These are phyloP conservation scores for Menura novaehollandiae DNA, from an alignment of 2,113 vertebrate species.

Conservation along the genomic window DNA sequence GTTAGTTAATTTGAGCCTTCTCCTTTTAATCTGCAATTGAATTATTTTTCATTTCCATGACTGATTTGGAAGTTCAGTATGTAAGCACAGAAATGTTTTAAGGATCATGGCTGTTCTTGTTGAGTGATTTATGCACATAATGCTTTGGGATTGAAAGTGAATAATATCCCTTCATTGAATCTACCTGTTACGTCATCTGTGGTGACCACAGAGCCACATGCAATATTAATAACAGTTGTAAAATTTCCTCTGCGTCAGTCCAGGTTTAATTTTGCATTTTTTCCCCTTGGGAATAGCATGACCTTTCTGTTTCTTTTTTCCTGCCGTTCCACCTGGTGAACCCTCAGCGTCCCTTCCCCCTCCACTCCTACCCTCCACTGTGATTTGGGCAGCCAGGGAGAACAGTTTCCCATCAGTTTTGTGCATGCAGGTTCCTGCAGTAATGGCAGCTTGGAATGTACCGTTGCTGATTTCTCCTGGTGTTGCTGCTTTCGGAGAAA, in stretches of 20 bases:
- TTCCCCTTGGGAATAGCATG: constrained; percentile 66
- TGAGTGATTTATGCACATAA: background rate
- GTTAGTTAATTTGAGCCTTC: background rate
- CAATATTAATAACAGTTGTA: background rate
- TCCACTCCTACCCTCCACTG: constrained; percentile 82
- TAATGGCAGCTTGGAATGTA: constrained; percentile 29
- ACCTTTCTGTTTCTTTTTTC: constrained; percentile 67
- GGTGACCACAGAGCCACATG: background rate
- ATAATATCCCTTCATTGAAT: background rate
- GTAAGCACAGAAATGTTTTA: background rate
- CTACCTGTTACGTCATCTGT: background rate
- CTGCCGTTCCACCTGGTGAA: constrained; percentile 67
- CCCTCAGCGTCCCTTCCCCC: constrained; percentile 72
- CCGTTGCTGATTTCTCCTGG: constrained; percentile 54
- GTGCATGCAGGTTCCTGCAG: constrained; percentile 86
- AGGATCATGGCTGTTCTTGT: background rate
- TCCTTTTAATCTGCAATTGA: background rate
- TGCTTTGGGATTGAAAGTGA: background rate
- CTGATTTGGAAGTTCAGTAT: background rate
- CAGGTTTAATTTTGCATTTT: constrained; percentile 44
- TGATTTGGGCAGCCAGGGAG: constrained; percentile 87
- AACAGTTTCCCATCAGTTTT: constrained; percentile 97
- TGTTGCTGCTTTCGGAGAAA: constrained; percentile 25
- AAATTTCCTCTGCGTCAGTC: background rate
- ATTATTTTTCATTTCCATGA: background rate